Evolutionary conservation across 2,888 invertebrate species (phyloP).

Genomic region (Stratiomys singularior): DNA sequence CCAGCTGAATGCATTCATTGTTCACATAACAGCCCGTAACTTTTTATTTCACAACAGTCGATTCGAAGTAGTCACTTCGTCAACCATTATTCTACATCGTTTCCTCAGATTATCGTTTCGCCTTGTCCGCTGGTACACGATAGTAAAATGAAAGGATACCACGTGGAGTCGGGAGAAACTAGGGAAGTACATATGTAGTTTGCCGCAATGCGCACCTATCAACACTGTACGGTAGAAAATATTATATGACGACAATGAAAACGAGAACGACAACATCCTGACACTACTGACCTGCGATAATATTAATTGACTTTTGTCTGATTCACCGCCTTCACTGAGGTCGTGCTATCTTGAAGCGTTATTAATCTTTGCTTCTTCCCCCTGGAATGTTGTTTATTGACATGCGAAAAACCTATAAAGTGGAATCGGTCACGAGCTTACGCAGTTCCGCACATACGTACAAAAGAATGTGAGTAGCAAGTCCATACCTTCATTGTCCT

Average conservation of each 20-base stretch:
- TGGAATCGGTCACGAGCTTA: background rate
- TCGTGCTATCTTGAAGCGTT: background rate
- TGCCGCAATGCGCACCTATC: constrained; percentile 18
- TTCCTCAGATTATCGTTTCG: background rate
- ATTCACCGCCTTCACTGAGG: background rate
- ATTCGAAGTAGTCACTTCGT: background rate
- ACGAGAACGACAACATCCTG: background rate
- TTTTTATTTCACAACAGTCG: background rate
- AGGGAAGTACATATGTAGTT: background rate
- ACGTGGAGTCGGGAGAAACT: background rate
- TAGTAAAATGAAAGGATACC: background rate
- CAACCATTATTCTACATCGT: background rate
- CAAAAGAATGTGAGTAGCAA: no score
- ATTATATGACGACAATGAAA: background rate
- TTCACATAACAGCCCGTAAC: no score
- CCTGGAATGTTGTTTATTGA: background rate
- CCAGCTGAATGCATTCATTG: no score
- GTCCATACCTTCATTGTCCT: background rate
- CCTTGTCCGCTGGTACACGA: background rate
- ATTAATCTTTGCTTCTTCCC: background rate
- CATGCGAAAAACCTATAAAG: constrained; percentile 28
- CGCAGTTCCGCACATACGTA: background rate
- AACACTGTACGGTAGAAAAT: background rate
- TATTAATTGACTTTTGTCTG: background rate
- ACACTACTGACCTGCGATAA: background rate